These are phyloP conservation scores for Macrophya alboannulata DNA, from an alignment of 2,888 invertebrate species.

Conservation along the genomic window DNA sequence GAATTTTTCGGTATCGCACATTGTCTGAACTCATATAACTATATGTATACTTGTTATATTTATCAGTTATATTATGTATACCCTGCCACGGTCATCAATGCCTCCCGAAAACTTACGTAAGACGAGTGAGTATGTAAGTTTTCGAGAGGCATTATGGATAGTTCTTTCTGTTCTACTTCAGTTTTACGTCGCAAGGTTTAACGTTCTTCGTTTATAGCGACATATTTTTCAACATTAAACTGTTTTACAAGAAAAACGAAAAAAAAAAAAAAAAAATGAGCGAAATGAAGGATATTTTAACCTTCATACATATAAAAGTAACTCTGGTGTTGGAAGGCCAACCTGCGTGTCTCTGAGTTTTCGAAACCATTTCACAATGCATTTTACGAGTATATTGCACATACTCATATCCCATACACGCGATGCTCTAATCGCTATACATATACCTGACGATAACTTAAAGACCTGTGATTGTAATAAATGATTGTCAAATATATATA, in stretches of 20 bases:
- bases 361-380: not conserved
- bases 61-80: not conserved
- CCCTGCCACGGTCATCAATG: not conserved
- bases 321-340: not conserved
- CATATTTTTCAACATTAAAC: not conserved
- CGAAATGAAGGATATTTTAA: not conserved
- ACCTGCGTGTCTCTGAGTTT: not conserved
- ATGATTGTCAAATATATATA: not conserved
- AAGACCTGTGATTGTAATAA: not conserved
- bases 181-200: not conserved
- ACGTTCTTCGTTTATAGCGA: not conserved
- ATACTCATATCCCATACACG: not conserved
- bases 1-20: not conserved
- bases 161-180: not conserved
- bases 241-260: not conserved
- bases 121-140: not conserved
- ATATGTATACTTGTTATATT: not conserved
- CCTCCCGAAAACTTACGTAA: not conserved
- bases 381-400: slow-evolving; percentile 5
- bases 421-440: not conserved
- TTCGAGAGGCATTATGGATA: not conserved
- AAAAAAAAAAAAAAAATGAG: not conserved
- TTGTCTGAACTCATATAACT: not conserved
- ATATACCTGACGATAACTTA: not conserved
- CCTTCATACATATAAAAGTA: not conserved